phyloP scores from a whole-genome alignment of 2,113 vertebrate genomes.

The Scolopax mira region DNA sequence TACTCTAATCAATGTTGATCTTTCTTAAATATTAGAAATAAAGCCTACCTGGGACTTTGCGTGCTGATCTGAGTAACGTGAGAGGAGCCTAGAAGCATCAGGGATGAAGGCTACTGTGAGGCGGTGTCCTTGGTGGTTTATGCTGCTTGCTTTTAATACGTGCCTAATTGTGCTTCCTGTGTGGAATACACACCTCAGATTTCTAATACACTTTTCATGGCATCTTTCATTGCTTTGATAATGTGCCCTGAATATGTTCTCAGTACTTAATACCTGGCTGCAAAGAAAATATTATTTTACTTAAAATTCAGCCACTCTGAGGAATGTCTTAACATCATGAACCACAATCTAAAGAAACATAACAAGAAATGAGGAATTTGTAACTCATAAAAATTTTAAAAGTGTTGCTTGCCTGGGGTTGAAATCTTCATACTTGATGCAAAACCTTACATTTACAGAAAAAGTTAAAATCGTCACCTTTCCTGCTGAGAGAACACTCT shows the following conservation, averaged over 20 bases:
- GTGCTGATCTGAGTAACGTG: neutral
- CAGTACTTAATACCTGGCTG: neutral
- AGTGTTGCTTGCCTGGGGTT: neutral
- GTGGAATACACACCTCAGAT: no score
- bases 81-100: neutral
- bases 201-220: neutral
- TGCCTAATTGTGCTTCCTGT: accelerated
- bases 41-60: neutral
- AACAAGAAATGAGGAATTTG: neutral
- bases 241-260: neutral
- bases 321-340: neutral
- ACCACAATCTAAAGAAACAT: neutral
- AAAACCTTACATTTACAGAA: neutral
- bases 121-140: neutral
- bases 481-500: neutral
- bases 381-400: neutral
- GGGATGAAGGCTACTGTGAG: neutral
- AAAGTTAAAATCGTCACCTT: neutral
- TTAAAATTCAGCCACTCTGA: neutral
- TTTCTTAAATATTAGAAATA: neutral
- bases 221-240: neutral
- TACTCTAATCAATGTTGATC: neutral
- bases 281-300: neutral
- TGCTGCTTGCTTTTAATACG: neutral
- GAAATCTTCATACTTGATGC: neutral